Base-by-base conservation (phyloP, 1,140 invertebrate species). In the Heliconius himera region DNA sequence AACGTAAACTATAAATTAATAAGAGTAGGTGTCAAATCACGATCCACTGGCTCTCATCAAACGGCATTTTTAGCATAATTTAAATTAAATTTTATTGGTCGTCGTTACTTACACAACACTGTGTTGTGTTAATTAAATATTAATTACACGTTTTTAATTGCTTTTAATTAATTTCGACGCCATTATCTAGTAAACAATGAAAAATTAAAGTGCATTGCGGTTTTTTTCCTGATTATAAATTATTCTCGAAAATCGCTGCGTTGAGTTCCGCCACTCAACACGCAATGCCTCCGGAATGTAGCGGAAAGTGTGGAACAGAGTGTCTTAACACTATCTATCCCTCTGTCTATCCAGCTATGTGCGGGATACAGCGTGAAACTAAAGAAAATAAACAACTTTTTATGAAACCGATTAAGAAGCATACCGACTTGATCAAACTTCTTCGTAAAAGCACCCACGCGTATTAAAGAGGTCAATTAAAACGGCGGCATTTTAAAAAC, bases 391-490 rank as follows among this genome's bases (percentile, higher is more conserved):
- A 54, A 3, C 1, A 66, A 2, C 1, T 13, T 16, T 26, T 66
- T 66, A 26, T 29, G n/a, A 66, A 8, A 66, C 60, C n/a, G 60
- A 66, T 29, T 66, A 16, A 66, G n/a, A 29, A 66, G 13, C 60
- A 66, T 9, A 26, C 38, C 38, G 11, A 41, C 60, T 66, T 29
- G 60, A 4, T 66, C 16, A 29, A 66, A 29, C 26, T 66, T 66
- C 26, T 29, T 16, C 22, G 60, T 66, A 66, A 26, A 13, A 66
- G 26, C 60, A 29, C 26, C 60, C 60, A 66, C 60, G 29, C 60
- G 26, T 66, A 66, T 66, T 66, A 66, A 66, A 66, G 60, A 66
- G 60, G 60, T 66, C 26, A 66, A 66, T 66, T 66, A 66, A 66
- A 66, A 66, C 20, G 22, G 56, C 26, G 11, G 22, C 22, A 66